Conservation (phyloP, 2,888 invertebrate genomes). For the Mythimna lalbum region DNA sequence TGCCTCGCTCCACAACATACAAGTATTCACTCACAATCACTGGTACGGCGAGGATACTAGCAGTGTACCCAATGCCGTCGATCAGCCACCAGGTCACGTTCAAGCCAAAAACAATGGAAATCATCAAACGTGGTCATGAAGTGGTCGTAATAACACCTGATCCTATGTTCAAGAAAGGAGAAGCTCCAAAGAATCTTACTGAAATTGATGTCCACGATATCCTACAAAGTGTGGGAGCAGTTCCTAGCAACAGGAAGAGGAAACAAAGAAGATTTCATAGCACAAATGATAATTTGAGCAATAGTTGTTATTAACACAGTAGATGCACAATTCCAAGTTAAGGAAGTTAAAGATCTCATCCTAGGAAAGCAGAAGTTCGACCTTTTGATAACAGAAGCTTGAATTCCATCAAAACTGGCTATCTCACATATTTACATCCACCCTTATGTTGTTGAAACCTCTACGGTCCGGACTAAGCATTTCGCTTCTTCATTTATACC, state of each 20-base stretch:
- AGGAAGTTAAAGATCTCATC: no score
- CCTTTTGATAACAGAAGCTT: conserved; percentile 63
- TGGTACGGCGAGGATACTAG: conserved; percentile 56
- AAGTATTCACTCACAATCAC: neutral
- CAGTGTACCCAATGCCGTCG: conserved; percentile 73
- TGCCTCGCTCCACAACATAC: no score
- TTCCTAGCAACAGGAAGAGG: no score
- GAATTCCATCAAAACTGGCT: conserved; percentile 49
- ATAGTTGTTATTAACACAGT: no score
- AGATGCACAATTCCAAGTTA: no score
- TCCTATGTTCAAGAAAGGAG: conserved; percentile 64
- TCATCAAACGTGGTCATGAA: conserved; percentile 81
- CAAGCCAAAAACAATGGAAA: conserved; percentile 73
- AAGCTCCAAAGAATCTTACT: conserved; percentile 71
- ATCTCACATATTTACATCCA: conserved; percentile 64
- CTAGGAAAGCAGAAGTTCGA: no score
- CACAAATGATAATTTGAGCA: no score
- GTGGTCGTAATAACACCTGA: conserved; percentile 75
- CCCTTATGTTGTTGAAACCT: no score
- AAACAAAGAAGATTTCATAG: no score
- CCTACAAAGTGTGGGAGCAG: neutral
- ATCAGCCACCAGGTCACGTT: conserved; percentile 82
- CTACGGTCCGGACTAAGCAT: no score
- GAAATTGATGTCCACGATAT: conserved; percentile 77
- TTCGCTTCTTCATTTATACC: no score